phyloP scores from a whole-genome alignment of 1,140 invertebrate genomes.

The Stenopsyche tienmushanensis region DNA sequence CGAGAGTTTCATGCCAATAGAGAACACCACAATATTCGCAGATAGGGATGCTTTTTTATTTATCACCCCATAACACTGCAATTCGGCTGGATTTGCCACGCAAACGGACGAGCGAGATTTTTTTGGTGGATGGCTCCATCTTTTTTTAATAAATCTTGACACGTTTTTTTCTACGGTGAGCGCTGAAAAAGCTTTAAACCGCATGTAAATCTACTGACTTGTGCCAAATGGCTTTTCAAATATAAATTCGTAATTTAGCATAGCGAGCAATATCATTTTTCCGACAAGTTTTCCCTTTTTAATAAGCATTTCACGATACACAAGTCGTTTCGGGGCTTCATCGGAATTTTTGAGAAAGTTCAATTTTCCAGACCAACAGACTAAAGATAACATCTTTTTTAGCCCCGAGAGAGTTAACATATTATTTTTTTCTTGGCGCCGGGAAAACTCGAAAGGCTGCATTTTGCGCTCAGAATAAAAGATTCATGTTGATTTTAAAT shows the following conservation, averaged over 20 bases:
- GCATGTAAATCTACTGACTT: too few relatives aligned
- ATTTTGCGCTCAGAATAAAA: slow-evolving; percentile 1
- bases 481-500: slow-evolving; percentile 16
- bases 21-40: not conserved
- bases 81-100: too few relatives aligned
- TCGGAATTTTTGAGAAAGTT: slow-evolving; percentile 18
- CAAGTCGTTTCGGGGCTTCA: slow-evolving; percentile 8
- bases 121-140: too few relatives aligned
- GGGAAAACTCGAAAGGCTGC: slow-evolving; percentile 6
- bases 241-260: too few relatives aligned
- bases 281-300: slow-evolving; percentile 10
- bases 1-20: slow-evolving; percentile 9
- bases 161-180: too few relatives aligned
- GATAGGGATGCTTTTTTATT: too few relatives aligned
- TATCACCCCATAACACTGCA: too few relatives aligned
- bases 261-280: too few relatives aligned
- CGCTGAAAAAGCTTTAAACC: too few relatives aligned
- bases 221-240: too few relatives aligned
- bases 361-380: slow-evolving; percentile 33
- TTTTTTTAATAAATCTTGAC: too few relatives aligned
- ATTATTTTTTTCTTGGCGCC: slow-evolving; percentile 15
- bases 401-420: slow-evolving; percentile 22
- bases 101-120: too few relatives aligned
- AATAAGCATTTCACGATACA: slow-evolving; percentile 18
- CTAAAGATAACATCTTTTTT: slow-evolving; percentile 32